Conservation (phyloP, 2,797 vertebrate genomes). For the Cygnus olor region DNA sequence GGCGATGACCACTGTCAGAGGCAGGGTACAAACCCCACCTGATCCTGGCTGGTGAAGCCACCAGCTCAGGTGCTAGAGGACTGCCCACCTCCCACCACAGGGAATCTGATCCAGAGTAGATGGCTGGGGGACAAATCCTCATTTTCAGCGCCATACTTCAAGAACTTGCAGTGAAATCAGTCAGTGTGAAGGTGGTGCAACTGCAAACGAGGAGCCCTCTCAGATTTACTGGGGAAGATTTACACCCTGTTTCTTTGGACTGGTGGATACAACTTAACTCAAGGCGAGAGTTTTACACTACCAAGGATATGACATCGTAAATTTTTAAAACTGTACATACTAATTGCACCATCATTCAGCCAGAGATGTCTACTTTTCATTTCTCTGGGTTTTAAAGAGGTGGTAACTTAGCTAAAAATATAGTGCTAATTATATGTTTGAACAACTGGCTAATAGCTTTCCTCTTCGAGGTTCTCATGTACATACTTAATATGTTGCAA, state of each 20-base stretch:
- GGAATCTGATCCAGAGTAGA: neutral
- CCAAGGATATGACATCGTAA: neutral
- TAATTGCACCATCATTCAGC: neutral
- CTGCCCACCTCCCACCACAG: neutral
- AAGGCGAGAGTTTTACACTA: neutral
- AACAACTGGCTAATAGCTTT: neutral
- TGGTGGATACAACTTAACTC: accelerated
- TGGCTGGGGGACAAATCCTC: accelerated
- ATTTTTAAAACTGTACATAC: neutral
- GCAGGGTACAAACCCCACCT: neutral
- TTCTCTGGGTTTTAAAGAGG: constrained; percentile 15
- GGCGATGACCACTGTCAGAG: neutral
- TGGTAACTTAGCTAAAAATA: constrained; percentile 26
- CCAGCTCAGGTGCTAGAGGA: neutral
- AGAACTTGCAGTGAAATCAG: neutral
- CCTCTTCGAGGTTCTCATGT: neutral
- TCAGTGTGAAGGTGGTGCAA: neutral
- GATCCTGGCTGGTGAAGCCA: neutral
- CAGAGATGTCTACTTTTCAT: neutral
- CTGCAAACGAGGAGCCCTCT: neutral
- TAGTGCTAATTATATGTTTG: neutral
- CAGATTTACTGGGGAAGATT: neutral
- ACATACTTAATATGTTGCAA: neutral
- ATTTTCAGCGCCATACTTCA: neutral
- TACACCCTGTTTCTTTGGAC: accelerated